phyloP scores from a whole-genome alignment of 2,797 vertebrate genomes.

The Cuniculus paca region DNA sequence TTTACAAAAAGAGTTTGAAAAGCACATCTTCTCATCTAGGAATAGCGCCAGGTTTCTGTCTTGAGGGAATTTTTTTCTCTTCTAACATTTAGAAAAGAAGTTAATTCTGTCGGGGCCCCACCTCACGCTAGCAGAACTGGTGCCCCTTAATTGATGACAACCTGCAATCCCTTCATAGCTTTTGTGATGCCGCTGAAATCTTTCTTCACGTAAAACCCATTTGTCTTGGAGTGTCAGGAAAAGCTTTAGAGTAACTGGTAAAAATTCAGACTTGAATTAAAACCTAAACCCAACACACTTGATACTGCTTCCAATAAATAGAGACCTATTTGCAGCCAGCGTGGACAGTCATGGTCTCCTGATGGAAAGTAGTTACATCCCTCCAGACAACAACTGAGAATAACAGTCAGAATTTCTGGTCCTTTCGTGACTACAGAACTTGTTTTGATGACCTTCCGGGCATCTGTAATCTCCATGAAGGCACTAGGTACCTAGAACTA shows the following conservation, averaged over 20 bases:
- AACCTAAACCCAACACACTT: constrained; percentile 27
- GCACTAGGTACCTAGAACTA: neutral
- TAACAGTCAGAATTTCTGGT: neutral
- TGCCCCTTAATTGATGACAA: constrained; percentile 53
- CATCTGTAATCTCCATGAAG: neutral
- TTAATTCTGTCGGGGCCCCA: constrained; percentile 51
- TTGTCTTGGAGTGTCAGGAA: constrained; percentile 66
- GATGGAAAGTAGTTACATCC: neutral
- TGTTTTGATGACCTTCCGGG: neutral
- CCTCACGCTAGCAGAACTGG: constrained; percentile 34
- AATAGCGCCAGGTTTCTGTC: constrained; percentile 78
- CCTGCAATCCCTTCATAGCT: constrained; percentile 50
- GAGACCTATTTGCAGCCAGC: constrained; percentile 43
- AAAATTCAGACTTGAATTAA: constrained; percentile 70
- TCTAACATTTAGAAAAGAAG: constrained; percentile 64
- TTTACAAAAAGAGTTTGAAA: constrained; percentile 64
- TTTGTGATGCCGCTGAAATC: constrained; percentile 46
- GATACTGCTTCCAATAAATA: constrained; percentile 18
- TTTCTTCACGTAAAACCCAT: constrained; percentile 54
- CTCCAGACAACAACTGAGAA: neutral
- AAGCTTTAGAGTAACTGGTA: constrained; percentile 42
- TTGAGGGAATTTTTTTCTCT: constrained; percentile 55
- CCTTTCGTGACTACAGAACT: neutral
- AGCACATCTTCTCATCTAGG: constrained; percentile 74
- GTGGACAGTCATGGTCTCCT: constrained; percentile 41